These are phyloP conservation scores for Atrina japonica DNA, from an alignment of 2,888 invertebrate genomes.

Conservation along the genomic window DNA sequence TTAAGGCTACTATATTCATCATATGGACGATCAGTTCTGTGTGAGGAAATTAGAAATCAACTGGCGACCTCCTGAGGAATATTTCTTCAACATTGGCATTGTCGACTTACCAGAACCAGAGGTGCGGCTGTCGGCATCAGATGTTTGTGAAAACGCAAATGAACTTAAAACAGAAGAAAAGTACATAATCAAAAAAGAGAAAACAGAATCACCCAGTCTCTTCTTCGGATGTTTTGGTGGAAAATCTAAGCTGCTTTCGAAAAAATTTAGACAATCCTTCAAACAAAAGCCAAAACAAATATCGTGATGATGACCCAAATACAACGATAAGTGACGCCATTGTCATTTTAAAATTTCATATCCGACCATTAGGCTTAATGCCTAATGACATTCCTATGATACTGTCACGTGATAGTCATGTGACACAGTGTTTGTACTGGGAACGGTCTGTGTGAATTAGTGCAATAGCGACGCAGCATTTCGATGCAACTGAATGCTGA, in stretches of 20 bases:
- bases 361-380: no score
- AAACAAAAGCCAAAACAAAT: constrained; percentile 1
- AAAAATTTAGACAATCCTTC: constrained; percentile 10
- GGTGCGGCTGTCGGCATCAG: background rate
- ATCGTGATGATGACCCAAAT: no score
- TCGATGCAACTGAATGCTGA: no score
- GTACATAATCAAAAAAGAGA: constrained; percentile 14
- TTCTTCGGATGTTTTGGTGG: constrained; percentile 40
- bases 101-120: constrained; percentile 28
- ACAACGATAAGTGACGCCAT: no score
- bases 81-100: constrained; percentile 33
- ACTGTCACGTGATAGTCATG: no score
- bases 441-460: no score
- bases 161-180: background rate
- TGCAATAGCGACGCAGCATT: no score
- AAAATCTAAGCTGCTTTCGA: constrained; percentile 25
- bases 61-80: constrained; percentile 41
- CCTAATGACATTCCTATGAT: no score
- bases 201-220: constrained; percentile 10
- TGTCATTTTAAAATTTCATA: no score
- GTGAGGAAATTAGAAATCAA: constrained; percentile 43
- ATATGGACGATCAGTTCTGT: constrained; percentile 29
- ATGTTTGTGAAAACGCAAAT: background rate
- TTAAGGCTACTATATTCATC: constrained; percentile 41
- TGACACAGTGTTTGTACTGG: no score